Evolutionary conservation across 1,140 invertebrate species (phyloP).

Genomic region (Mylabris phalerata): DNA sequence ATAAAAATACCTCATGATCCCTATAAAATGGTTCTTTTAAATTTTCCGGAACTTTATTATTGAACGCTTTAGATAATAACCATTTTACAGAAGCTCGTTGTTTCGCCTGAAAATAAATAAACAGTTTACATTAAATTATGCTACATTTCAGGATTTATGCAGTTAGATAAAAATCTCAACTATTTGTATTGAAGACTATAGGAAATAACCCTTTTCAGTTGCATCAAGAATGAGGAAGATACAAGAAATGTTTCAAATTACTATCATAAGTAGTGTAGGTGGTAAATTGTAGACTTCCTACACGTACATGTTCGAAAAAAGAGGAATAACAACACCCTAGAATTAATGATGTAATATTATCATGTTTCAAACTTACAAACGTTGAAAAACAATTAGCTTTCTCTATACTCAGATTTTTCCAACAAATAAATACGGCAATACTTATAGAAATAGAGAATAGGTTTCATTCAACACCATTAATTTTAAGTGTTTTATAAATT

Average conservation of each 20-base stretch:
- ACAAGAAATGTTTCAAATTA: not conserved
- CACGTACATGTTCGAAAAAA: not conserved
- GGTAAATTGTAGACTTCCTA: not conserved
- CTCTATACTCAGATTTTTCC: too few species aligned
- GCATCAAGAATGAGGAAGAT: not conserved
- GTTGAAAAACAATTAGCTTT: too few species aligned
- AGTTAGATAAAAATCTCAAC: too few species aligned
- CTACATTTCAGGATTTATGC: too few species aligned
- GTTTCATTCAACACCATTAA: too few species aligned
- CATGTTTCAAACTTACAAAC: not conserved
- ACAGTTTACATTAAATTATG: not conserved
- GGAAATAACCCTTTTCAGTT: not conserved
- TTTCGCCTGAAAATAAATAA: slow-evolving; percentile 74
- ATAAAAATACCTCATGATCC: slow-evolving; percentile 73
- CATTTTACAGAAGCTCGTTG: slow-evolving; percentile 95
- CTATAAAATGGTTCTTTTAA: slow-evolving; percentile 90
- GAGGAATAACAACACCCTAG: too few species aligned
- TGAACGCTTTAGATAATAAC: slow-evolving; percentile 94
- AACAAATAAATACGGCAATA: too few species aligned
- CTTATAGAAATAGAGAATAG: too few species aligned
- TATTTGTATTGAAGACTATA: too few species aligned
- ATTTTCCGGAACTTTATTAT: slow-evolving; percentile 90
- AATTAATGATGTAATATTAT: not conserved
- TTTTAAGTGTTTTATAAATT: too few species aligned
- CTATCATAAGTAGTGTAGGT: not conserved